Evolutionary conservation across 2,113 vertebrate genomes (phyloP).

Genomic region (Hippocampus guttulatus): DNA sequence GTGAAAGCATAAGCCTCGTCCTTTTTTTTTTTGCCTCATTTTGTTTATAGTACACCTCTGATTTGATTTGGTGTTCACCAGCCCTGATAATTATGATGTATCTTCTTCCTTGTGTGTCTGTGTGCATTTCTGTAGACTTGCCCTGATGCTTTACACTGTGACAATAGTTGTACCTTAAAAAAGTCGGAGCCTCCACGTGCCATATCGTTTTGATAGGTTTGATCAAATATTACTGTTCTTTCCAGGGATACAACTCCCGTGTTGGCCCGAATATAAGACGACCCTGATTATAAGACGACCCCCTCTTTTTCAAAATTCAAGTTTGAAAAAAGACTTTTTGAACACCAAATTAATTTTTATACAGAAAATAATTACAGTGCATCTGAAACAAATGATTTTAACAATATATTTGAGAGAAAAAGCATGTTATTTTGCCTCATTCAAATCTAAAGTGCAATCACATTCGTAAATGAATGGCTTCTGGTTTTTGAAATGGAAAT

Average conservation of each 20-base stretch:
- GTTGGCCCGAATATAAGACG: no score
- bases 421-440: no score
- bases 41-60: conserved; percentile 50
- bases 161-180: background rate
- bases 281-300: no score
- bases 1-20: conserved; percentile 25
- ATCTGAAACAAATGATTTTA: no score
- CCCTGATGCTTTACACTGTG: background rate
- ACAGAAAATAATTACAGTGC: no score
- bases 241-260: background rate
- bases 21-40: conserved; percentile 36
- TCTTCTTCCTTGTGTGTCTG: conserved; percentile 27
- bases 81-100: conserved; percentile 65
- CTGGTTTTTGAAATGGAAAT: no score
- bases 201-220: background rate
- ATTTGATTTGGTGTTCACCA: conserved; percentile 59
- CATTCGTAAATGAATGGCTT: no score
- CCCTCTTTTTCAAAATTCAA: no score
- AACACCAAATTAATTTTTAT: no score
- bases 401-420: no score
- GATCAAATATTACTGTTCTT: background rate
- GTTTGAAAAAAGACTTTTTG: no score
- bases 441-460: no score
- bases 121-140: conserved; percentile 15
- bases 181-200: background rate